phyloP scores from a whole-genome alignment of 2,797 vertebrate genomes.

The Trichosurus vulpecula region DNA sequence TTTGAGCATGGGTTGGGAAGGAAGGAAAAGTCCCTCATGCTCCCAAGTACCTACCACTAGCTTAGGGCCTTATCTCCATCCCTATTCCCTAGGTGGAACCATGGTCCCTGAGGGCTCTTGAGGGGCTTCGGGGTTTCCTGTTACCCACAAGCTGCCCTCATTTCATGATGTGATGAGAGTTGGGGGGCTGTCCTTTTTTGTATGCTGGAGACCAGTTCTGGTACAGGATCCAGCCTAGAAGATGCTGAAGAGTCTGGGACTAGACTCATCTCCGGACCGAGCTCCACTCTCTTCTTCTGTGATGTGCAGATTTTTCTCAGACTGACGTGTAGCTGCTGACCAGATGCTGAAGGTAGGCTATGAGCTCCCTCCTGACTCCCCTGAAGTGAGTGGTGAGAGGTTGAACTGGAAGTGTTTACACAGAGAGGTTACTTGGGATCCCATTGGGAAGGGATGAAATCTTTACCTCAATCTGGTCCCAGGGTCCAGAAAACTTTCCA shows the following conservation, averaged over 20 bases:
- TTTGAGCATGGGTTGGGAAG: not conserved
- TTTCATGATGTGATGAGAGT: not conserved
- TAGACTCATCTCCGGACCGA: not conserved
- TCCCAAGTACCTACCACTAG: accelerated
- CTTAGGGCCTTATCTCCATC: not conserved
- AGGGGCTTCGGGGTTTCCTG: not conserved
- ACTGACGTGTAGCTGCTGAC: not conserved
- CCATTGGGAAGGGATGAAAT: not conserved
- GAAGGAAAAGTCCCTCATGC: not conserved
- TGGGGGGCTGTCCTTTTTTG: not conserved
- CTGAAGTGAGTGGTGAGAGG: not conserved
- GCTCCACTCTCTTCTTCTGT: not conserved
- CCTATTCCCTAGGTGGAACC: not conserved
- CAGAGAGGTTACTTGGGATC: not conserved
- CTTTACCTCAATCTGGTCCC: not conserved
- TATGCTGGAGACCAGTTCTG: not conserved
- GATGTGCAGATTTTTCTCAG: not conserved
- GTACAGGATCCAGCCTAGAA: not conserved
- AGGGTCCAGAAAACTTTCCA: not conserved
- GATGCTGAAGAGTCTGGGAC: not conserved
- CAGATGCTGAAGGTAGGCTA: not conserved
- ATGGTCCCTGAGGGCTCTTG: too few species aligned
- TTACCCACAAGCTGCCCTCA: not conserved
- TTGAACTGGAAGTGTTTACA: not conserved
- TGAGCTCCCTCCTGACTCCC: not conserved